phyloP scores from a whole-genome alignment of 2,797 vertebrate species.

The Lepus townsendii region DNA sequence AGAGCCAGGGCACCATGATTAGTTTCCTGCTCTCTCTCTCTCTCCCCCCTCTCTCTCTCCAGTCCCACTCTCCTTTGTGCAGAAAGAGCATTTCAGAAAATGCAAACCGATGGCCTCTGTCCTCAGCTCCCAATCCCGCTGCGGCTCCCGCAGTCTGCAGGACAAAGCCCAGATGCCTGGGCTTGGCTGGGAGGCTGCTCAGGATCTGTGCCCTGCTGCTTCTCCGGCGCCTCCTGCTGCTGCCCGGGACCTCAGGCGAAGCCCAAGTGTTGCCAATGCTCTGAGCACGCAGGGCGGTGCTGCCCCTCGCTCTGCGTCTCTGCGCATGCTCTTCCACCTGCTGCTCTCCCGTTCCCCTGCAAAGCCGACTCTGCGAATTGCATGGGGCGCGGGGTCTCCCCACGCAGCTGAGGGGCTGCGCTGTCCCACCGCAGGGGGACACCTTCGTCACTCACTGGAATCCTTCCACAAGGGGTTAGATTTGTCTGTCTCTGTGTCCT shows the following conservation, averaged over 20 bases:
- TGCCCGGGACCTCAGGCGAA: neutral
- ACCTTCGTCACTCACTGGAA: neutral
- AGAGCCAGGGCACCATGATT: neutral
- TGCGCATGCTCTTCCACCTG: neutral
- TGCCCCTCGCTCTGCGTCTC: neutral
- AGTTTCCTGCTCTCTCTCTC: neutral
- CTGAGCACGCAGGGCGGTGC: neutral
- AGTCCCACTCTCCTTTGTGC: neutral
- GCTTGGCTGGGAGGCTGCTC: neutral
- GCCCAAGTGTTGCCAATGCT: neutral
- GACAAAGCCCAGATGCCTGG: neutral
- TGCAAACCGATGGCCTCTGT: neutral
- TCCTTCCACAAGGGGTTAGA: neutral
- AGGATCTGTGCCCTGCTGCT: neutral
- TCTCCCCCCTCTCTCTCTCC: neutral
- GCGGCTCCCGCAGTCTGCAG: neutral
- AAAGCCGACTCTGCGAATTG: neutral
- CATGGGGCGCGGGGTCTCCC: neutral
- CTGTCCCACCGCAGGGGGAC: too few species aligned
- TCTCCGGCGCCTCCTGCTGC: neutral
- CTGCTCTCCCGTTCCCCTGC: neutral
- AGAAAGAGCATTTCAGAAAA: constrained; percentile 8
- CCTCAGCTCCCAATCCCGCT: neutral
- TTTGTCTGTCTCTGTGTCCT: neutral
- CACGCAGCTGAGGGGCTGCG: neutral